Evolutionary conservation across 2,113 vertebrate species (phyloP), one percentile per base, ranked within the genome.

Genomic region (Proteles cristata): DNA sequence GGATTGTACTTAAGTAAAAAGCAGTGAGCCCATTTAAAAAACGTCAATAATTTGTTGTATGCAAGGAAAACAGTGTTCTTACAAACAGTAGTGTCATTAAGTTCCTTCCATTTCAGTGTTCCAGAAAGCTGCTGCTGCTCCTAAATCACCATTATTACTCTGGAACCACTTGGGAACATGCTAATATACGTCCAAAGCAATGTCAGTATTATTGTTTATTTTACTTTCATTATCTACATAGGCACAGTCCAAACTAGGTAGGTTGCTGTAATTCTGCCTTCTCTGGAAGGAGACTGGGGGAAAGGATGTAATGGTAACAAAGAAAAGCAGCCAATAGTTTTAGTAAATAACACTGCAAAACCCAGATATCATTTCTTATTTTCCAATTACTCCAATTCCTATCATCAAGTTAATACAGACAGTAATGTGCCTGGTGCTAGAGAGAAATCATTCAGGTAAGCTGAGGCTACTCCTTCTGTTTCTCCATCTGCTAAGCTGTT

Each of bases 401-500:
- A 89, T 92, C 45, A 61, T 81, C 79, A 87, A 83, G 92, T 97
- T 81, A 80, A 45, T 50, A 58, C 33, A 66, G 68, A 96, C 25
- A 86, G 63, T 86, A 79, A 43, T 93, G 89, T 93, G 76, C 63
- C 50, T 23, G 77, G 43, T 96, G 45, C 85, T 97, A 58, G 55
- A 97, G 97, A 97, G 89, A 97, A 98, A 98, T 97, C 98, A 96
- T 61, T 94, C 98, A 99, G 99, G 99, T 99, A 99, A 98, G 98
- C 97, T 97, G 97, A 98, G 97, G 98, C 98, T 98, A 98, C 96
- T 98, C 97, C 98, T 98, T 98, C 97, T 98, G 97, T 31, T 94
- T 98, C 97, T 97, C 98, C 98, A 98, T 98, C 97, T 98, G 98
- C 98, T 99, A 99, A 99, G 98, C 99, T 99, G 98, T 98, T 98